Percentiles rank a stretch among this genome's conserved stretches.
These are phyloP conservation scores for Ceyx erithaca DNA, from an alignment of 2,797 vertebrate species.

Conservation along the genomic window DNA sequence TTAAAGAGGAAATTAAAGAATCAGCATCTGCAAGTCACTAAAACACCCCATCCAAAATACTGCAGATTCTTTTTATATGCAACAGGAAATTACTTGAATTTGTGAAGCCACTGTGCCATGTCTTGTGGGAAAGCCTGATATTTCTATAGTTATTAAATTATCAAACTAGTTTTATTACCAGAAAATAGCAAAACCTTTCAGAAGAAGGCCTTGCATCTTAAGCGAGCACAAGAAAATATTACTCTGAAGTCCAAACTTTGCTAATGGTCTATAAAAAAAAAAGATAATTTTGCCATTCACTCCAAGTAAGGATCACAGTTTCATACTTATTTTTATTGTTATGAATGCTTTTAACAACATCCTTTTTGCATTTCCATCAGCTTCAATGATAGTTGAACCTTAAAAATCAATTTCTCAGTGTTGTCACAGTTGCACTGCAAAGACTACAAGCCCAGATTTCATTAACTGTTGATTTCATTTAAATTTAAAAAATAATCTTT, in stretches of 20 bases:
- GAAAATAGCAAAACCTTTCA: neutral
- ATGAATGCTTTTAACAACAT: neutral
- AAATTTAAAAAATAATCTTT: conserved; percentile 20
- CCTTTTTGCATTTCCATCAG: neutral
- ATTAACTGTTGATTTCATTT: neutral
- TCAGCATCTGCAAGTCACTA: neutral
- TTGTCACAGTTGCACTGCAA: neutral
- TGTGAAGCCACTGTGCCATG: neutral
- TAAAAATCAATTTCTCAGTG: neutral
- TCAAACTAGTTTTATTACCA: conserved; percentile 1
- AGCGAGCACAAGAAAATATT: neutral
- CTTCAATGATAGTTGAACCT: neutral
- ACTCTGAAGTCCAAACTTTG: neutral
- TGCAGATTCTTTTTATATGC: neutral
- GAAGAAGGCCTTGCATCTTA: neutral
- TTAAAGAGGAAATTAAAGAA: neutral
- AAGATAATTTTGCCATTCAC: neutral
- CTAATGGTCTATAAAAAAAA: neutral
- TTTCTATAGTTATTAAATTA: neutral
- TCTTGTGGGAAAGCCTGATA: neutral
- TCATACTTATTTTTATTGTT: neutral
- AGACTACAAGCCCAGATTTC: conserved; percentile 9
- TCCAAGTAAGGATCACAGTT: conserved; percentile 5
- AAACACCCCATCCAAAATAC: neutral
- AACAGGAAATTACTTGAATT: neutral